These are phyloP conservation scores for Candidula unifasciata DNA, from an alignment of 2,888 invertebrate genomes.

Conservation along the genomic window DNA sequence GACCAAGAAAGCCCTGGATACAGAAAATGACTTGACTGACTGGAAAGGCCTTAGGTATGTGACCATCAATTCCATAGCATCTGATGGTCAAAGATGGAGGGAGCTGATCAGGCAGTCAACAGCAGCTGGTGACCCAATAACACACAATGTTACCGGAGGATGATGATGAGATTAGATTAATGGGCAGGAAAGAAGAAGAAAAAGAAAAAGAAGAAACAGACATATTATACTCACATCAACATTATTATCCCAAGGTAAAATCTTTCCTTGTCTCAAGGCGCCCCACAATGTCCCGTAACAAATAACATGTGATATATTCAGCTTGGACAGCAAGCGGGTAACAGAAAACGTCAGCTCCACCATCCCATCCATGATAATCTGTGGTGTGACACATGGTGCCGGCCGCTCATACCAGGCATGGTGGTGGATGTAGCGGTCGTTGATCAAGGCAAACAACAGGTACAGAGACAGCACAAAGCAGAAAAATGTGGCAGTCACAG, in stretches of 20 bases:
- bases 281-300: conserved; percentile 82
- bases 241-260: conserved; percentile 81
- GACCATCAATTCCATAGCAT: background rate
- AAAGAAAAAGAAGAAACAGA: no score
- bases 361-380: conserved; percentile 63
- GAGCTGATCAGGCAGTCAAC: no score
- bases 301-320: conserved; percentile 80
- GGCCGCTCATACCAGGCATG: conserved; percentile 49
- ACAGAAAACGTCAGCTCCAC: conserved; percentile 75
- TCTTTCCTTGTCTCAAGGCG: conserved; percentile 79
- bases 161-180: background rate
- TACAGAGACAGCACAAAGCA: conserved; percentile 14
- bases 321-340: conserved; percentile 78
- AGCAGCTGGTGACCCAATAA: no score
- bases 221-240: conserved; percentile 79
- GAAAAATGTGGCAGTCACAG: conserved; percentile 11
- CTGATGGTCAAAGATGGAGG: no score
- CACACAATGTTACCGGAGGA: no score
- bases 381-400: conserved; percentile 42
- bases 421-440: conserved; percentile 43
- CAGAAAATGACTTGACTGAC: no score
- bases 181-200: no score
- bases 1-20: no score
- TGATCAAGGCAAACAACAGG: conserved; percentile 33
- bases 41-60: no score